Evolutionary conservation across 2,113 vertebrate species (phyloP), one percentile per base, ranked within the genome.

Genomic region (Alethe castanea): DNA sequence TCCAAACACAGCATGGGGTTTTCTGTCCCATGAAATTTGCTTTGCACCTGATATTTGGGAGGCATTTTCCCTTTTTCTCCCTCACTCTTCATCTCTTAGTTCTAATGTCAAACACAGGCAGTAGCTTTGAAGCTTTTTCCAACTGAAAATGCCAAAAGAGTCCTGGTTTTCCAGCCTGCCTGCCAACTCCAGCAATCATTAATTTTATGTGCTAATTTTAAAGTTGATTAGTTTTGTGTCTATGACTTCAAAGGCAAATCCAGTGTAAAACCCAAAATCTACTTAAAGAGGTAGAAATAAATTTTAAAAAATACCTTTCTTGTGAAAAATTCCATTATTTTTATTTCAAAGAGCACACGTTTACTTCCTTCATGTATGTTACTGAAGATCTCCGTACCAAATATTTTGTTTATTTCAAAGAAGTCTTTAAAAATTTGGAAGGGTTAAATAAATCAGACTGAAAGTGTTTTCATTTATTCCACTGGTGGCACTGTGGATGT

Each of bases 201-300:
- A 96, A 97, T 97, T 97, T 97, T 94, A 96, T 93, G 94, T 92
- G 90, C 96, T 97, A 97, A 97, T 97, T 97, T 97, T 97, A 91
- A 95, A 97, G 94, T 53, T 95, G 96, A 96, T 95, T 80, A 73
- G 18, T 76, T 97, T 95, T 94, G 71, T 92, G 74, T 86, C 86
- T 89, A 83, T 73, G 79, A 96, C 92, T 96, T 96, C 90, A 94
- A 95, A 94, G 92, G 83, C 35, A 78, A 80, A 53, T 62, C 71
- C 40, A 81, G 40, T 40, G 80, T 66, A 93, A 95, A 97, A 83
- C 8, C 17, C n/a, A 57, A 88, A 66, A 81, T 83, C 33, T 36
- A 24, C 56, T 90, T 92, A 0, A 73, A 83, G 86, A 95, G 47
- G 54, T 74, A 94, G 61, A 93, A 94, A 96, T 65, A 47, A 48